A percentile compares a stretch with the other conserved stretches of the same genome.
These are phyloP conservation scores for Diceros bicornis DNA, from an alignment of 2,797 vertebrate species.

Conservation along the genomic window DNA sequence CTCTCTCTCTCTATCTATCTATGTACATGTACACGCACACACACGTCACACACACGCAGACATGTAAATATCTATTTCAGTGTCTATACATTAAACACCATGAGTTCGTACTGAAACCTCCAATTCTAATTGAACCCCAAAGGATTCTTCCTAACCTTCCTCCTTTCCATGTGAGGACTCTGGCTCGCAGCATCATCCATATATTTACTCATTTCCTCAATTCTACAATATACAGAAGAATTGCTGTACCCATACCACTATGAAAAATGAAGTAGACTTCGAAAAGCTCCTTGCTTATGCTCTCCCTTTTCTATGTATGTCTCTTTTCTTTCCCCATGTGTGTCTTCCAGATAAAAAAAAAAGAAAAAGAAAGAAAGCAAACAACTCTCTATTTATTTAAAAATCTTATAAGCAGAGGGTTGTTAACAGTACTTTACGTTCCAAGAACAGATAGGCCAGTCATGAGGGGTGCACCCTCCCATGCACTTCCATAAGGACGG, in stretches of 20 bases:
- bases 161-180: neutral
- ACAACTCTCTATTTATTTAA: constrained; percentile 66
- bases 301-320: neutral
- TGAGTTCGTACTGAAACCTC: neutral
- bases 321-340: constrained; percentile 57
- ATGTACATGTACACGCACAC: neutral
- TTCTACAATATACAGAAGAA: neutral
- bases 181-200: neutral
- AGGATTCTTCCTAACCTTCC: neutral
- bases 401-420: constrained; percentile 57
- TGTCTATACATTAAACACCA: neutral
- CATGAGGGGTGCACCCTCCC: neutral
- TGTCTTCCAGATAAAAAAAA: neutral
- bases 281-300: neutral
- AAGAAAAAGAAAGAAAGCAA: constrained; percentile 1
- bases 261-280: neutral
- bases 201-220: neutral
- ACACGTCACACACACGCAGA: neutral
- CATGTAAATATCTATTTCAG: neutral
- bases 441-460: constrained; percentile 63
- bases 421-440: neutral
- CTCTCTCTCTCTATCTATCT: neutral
- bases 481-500: neutral
- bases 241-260: too few relatives aligned
- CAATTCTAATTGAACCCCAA: neutral